These are phyloP conservation scores for Pachyramphus minor DNA, from an alignment of 2,113 vertebrate genomes.

Conservation along the genomic window DNA sequence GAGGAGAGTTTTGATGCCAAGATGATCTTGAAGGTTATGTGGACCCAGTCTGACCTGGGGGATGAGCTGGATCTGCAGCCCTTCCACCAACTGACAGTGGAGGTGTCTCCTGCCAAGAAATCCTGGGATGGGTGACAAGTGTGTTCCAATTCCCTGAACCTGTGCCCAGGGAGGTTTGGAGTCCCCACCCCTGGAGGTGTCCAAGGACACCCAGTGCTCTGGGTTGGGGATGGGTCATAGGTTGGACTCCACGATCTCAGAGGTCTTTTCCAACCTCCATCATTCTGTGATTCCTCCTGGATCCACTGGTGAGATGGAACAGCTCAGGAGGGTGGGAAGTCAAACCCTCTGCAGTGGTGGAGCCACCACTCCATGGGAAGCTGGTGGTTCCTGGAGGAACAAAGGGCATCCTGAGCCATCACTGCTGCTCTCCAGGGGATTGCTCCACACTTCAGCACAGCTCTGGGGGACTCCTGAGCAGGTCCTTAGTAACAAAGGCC, in stretches of 20 bases:
- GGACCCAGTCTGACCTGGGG: background rate
- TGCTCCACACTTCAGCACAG: background rate
- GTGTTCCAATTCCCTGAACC: background rate
- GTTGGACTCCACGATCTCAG: background rate
- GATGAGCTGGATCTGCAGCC: background rate
- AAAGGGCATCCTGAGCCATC: background rate
- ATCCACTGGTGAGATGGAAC: rapidly evolving
- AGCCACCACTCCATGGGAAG: background rate
- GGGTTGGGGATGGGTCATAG: background rate
- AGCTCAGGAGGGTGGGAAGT: background rate
- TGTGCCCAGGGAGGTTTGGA: background rate
- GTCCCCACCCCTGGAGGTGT: background rate
- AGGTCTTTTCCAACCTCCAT: background rate
- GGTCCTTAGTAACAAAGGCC: background rate
- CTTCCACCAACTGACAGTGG: background rate
- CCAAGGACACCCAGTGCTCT: background rate
- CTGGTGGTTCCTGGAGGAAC: background rate
- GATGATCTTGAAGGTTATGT: rapidly evolving
- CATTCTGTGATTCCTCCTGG: background rate
- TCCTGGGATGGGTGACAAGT: background rate
- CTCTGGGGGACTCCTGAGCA: background rate
- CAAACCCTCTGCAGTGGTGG: background rate
- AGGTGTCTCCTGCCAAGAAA: background rate
- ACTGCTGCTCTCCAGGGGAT: background rate
- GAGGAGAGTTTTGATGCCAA: rapidly evolving